Percentiles rank a stretch among this genome's conserved stretches.
These are phyloP conservation scores for Urosaurus nigricauda DNA, from an alignment of 2,797 vertebrate genomes.

Conservation along the genomic window DNA sequence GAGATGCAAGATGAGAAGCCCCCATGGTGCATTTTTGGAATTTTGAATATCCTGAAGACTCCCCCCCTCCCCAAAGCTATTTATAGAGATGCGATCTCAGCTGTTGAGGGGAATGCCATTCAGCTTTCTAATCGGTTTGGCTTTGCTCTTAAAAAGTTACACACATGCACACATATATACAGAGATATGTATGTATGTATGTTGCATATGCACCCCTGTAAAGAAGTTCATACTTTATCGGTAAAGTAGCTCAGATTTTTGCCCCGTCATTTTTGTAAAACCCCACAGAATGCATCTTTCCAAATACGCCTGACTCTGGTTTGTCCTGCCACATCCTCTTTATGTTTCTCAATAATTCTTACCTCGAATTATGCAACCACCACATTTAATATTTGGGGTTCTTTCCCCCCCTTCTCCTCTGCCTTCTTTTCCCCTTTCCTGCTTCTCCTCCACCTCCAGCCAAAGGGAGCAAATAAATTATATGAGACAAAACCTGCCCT, in stretches of 20 bases:
- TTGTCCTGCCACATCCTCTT: not conserved
- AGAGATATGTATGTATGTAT: too few relatives aligned
- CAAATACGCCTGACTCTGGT: not conserved
- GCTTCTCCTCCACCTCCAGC: not conserved
- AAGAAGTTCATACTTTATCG: not conserved
- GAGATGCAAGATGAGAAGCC: constrained; percentile 57
- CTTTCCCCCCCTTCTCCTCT: too few relatives aligned
- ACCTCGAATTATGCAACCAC: not conserved
- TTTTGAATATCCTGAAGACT: constrained; percentile 31
- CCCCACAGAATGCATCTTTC: not conserved
- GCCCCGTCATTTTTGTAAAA: not conserved
- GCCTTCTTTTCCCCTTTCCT: too few relatives aligned
- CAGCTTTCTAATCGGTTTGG: not conserved
- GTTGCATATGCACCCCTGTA: constrained; percentile 9
- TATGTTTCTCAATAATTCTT: not conserved
- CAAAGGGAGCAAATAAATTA: not conserved
- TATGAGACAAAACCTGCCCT: not conserved
- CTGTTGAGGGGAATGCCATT: not conserved
- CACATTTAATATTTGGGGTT: not conserved
- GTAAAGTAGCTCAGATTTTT: not conserved
- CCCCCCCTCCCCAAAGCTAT: constrained; percentile 44
- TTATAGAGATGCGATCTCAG: constrained; percentile 53
- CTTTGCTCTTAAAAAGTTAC: not conserved
- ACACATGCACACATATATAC: not conserved
- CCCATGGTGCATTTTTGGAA: constrained; percentile 56